Base-by-base conservation (phyloP, 1,140 invertebrate species). In the Anoplolepis gracilipes region DNA sequence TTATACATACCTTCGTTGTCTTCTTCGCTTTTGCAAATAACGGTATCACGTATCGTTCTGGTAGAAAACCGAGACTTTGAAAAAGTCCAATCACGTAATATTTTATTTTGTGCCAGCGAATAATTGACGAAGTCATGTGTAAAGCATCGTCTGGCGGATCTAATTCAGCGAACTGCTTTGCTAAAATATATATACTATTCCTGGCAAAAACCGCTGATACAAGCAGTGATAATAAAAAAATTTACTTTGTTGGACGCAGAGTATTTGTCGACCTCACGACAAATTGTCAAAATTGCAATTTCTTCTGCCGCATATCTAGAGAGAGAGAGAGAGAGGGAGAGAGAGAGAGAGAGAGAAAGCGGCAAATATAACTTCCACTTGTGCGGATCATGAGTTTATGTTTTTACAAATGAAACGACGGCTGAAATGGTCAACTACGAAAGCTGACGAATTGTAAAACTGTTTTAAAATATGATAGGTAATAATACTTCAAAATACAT, bases 1-100 rank as follows among this genome's bases (percentile, higher is more conserved):
- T 81, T 72, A 72, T 19, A 22, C 42, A 36, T 22, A 25, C 67
- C 8, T 7, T 82, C 67, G 59, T 82, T 82, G 72, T 73, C 65
- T 72, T 82, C 53, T 72, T 57, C 62, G 46, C 46, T 79, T 69
- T 72, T 28, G 49, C 78, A 72, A 82, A 82, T 82, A 82, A 59
- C 53, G 36, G 65, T 72, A 8, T 22, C 16, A n/a, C 64, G 65
- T 64, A 64, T 22, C 53, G 33, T 10, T 19, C 78, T 36, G 19
- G 39, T 28, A 72, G 7, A 73, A 72, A 72, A 33, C 33, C 22
- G 13, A 19, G 55, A 61, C 39, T 82, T 70, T 65, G 72, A 82
- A 72, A 82, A 53, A 13, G n/a, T 19, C 53, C 53, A 25, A 36
- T 39, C 65, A 19, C 55, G 36, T 22, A 46, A 82, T 82, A 82